Conservation (phyloP, 2,113 vertebrate species). For the Pavo muticus region DNA sequence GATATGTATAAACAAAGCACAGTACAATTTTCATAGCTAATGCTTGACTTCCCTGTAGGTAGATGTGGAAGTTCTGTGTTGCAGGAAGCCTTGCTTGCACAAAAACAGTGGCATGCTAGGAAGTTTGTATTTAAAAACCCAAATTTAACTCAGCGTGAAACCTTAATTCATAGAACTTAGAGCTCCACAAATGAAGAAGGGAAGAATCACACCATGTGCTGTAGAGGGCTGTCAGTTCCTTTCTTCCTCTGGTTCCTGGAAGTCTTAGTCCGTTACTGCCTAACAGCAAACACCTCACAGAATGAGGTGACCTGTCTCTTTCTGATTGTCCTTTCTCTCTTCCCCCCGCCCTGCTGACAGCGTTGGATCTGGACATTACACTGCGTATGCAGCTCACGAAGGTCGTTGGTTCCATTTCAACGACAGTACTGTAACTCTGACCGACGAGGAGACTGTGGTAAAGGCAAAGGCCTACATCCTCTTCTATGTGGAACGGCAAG, state of each 20-base stretch:
- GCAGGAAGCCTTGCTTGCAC: not conserved
- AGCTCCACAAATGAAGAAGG: not conserved
- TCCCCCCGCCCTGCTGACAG: slow-evolving; percentile 60
- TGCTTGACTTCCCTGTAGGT: not conserved
- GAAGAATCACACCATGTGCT: not conserved
- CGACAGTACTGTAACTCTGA: slow-evolving; percentile 95
- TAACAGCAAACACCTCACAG: not conserved
- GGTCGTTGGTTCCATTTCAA: slow-evolving; percentile 98
- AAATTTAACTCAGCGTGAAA: not conserved
- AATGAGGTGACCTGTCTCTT: not conserved
- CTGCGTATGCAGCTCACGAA: slow-evolving; percentile 91
- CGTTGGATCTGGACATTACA: slow-evolving; percentile 97
- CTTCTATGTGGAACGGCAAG: slow-evolving; percentile 91
- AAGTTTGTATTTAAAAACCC: no score
- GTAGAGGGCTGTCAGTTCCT: not conserved
- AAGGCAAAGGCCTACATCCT: slow-evolving; percentile 99
- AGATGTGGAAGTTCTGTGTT: not conserved
- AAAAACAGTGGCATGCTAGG: not conserved
- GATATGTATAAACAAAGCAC: not conserved
- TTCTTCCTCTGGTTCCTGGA: not conserved
- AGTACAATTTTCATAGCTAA: not conserved
- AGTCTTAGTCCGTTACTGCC: not conserved
- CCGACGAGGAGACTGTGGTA: slow-evolving; percentile 90
- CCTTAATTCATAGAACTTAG: not conserved
- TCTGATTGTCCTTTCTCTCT: slow-evolving; percentile 1